Evolutionary conservation across 2,113 vertebrate species (phyloP).

Genomic region (Coptodon rendalli): DNA sequence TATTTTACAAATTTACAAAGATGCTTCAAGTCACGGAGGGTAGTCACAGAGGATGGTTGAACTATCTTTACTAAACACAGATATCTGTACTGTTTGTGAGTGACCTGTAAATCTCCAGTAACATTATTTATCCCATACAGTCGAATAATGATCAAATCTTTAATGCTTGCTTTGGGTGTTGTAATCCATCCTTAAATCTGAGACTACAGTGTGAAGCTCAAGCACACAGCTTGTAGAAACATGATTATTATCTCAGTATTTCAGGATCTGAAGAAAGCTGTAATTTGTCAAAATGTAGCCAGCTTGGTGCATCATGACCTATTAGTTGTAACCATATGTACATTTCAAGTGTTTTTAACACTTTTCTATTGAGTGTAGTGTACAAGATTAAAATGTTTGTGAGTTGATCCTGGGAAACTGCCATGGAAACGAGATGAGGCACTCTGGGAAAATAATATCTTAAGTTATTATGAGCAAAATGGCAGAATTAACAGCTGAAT

Average conservation of each 20-base stretch:
- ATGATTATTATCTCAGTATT: background rate
- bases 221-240: background rate
- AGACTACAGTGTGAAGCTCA: background rate
- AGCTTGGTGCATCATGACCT: background rate
- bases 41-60: background rate
- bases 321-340: background rate
- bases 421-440: background rate
- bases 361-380: background rate
- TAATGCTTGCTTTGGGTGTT: background rate
- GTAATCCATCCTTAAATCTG: background rate
- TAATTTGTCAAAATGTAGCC: background rate
- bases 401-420: background rate
- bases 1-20: background rate
- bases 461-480: background rate
- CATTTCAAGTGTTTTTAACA: background rate
- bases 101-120: background rate
- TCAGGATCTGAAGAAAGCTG: background rate
- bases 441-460: background rate
- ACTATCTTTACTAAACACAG: background rate
- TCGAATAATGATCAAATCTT: background rate
- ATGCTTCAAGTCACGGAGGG: accelerated
- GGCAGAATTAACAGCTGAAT: background rate
- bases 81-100: background rate
- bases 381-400: background rate
- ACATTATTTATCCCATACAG: background rate